Percentiles rank a stretch among this genome's conserved stretches.
Evolutionary conservation across 92 coral and sea anemone species (phyloP).

Genomic region (Parazoanthus atlanticus): DNA sequence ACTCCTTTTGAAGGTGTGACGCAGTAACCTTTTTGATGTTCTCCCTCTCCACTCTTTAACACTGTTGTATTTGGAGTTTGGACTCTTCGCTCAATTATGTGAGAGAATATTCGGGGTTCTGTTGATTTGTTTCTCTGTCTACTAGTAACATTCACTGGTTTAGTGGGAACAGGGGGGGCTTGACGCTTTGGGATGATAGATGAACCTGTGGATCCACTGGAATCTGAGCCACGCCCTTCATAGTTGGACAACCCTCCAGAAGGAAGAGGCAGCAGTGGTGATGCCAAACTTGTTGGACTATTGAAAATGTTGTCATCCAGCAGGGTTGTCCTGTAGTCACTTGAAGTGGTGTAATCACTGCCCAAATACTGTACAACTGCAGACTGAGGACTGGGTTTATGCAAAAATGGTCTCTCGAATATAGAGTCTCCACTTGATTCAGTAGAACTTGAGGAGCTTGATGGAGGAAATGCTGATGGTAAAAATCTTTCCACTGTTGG

Average conservation of each 20-base stretch:
- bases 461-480: not conserved
- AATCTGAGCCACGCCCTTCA: constrained; percentile 32
- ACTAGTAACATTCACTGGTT: not conserved
- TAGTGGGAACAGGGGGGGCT: constrained; percentile 47
- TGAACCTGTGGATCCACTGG: constrained; percentile 42
- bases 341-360: not conserved
- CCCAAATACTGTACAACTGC: constrained; percentile 33
- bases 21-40: not conserved
- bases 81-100: not conserved
- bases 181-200: constrained; percentile 62
- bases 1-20: not conserved
- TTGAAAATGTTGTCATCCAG: constrained; percentile 7
- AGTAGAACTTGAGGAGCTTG: constrained; percentile 2
- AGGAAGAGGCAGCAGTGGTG: constrained; percentile 57
- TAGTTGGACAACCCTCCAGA: not conserved
- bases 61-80: not conserved
- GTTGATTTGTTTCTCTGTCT: constrained; percentile 15
- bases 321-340: not conserved
- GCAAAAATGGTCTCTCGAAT: not conserved
- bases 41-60: constrained; percentile 2
- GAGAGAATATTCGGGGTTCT: not conserved
- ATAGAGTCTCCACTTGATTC: constrained; percentile 25
- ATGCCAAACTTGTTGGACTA: constrained; percentile 21
- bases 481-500: not conserved
- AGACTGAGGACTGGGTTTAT: not conserved